Evolutionary conservation across 1,140 invertebrate genomes (phyloP).

Genomic region (Macrotrachela quadricornifera): DNA sequence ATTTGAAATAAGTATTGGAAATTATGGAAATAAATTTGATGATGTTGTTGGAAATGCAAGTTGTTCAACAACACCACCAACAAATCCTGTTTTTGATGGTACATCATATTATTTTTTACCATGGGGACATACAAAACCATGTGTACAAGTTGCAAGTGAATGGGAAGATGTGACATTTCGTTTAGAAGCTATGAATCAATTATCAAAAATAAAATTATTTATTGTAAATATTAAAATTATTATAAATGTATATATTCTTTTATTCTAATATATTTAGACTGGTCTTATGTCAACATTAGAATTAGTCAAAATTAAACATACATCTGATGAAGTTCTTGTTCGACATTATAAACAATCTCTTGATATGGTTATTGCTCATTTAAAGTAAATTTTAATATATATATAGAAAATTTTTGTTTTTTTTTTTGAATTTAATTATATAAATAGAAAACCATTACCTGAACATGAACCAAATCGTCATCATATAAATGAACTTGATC

Average conservation of each 20-base stretch:
- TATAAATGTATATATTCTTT: too few species aligned
- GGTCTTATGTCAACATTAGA: too few species aligned
- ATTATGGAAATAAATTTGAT: conserved; percentile 34
- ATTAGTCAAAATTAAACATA: too few species aligned
- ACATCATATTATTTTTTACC: conserved; percentile 35
- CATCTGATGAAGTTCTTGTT: too few species aligned
- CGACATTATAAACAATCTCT: too few species aligned
- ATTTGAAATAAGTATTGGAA: conserved; percentile 34
- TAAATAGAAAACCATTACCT: conserved; percentile 16
- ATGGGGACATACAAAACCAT: conserved; percentile 32
- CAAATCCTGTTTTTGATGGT: conserved; percentile 37
- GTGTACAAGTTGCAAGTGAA: conserved; percentile 28
- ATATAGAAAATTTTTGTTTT: too few species aligned
- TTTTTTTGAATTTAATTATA: not conserved
- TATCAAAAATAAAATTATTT: not conserved
- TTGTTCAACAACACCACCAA: conserved; percentile 33
- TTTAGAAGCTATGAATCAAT: conserved; percentile 27
- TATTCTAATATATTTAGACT: too few species aligned
- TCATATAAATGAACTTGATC: conserved; percentile 28
- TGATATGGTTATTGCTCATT: too few species aligned
- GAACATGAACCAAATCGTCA: conserved; percentile 19
- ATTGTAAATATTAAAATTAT: not conserved
- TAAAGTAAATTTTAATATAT: too few species aligned
- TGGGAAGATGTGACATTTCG: conserved; percentile 35
- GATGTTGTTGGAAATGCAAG: conserved; percentile 24